A percentile compares a stretch with the other conserved stretches of the same genome.
phyloP scores from a whole-genome alignment of 2,113 vertebrate species.

The Xenopus borealis region DNA sequence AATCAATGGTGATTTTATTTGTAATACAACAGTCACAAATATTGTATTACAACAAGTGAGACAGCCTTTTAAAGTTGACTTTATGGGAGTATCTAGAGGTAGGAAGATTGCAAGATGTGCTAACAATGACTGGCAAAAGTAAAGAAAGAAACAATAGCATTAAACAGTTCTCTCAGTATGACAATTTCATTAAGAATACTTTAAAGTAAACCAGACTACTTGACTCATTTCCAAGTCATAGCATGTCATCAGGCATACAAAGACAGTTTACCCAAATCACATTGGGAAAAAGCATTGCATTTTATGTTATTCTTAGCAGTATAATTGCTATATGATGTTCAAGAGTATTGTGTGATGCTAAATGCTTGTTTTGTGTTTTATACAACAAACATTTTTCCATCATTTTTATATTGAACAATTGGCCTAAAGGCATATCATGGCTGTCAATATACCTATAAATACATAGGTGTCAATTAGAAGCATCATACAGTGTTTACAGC shows the following conservation, averaged over 20 bases:
- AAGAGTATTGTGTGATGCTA: background rate
- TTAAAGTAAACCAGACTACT: background rate
- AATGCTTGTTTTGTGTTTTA: too few relatives aligned
- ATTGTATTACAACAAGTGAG: too few relatives aligned
- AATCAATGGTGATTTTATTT: too few relatives aligned
- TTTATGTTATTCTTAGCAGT: background rate
- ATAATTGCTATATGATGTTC: background rate
- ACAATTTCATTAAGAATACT: background rate
- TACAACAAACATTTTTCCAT: background rate
- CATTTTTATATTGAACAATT: background rate
- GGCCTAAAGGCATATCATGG: too few relatives aligned
- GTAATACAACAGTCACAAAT: too few relatives aligned
- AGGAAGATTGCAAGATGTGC: too few relatives aligned
- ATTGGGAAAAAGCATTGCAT: background rate
- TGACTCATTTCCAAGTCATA: slow-evolving; percentile 7
- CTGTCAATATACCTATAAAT: too few relatives aligned
- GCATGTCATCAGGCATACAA: background rate
- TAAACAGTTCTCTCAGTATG: slow-evolving; percentile 17
- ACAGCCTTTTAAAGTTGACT: too few relatives aligned
- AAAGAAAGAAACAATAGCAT: background rate
- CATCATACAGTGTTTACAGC: too few relatives aligned
- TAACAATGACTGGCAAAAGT: too few relatives aligned
- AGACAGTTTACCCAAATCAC: background rate
- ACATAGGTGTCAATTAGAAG: too few relatives aligned
- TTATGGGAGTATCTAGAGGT: too few relatives aligned